Conservation (phyloP, 2,113 vertebrate genomes). For the Triplophysa rosa region DNA sequence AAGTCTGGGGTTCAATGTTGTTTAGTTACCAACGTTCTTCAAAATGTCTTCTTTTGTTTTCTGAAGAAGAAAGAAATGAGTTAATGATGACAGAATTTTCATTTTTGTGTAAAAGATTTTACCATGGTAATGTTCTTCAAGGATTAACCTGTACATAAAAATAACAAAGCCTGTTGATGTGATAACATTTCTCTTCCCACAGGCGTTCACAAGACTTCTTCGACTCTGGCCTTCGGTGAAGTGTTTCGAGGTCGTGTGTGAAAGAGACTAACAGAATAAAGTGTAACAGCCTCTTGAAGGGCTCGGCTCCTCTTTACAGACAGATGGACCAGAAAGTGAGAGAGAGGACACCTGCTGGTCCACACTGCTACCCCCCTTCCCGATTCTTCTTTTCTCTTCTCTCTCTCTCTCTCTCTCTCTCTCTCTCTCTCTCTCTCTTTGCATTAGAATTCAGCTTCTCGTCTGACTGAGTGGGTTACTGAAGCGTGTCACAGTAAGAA, state of each 20-base stretch:
- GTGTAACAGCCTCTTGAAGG: conserved; percentile 40
- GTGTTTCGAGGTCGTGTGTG: conserved; percentile 24
- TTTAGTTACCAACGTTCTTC: too few relatives aligned
- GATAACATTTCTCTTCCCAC: conserved; percentile 6
- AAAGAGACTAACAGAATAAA: conserved; percentile 51
- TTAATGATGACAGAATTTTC: too few relatives aligned
- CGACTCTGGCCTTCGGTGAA: conserved; percentile 33
- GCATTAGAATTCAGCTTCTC: conserved; percentile 73
- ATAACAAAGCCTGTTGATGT: not conserved
- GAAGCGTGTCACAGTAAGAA: conserved; percentile 70
- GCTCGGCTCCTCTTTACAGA: conserved; percentile 49
- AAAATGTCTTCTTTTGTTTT: too few relatives aligned
- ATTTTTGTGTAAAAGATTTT: not conserved
- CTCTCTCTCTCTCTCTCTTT: not conserved
- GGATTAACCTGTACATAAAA: not conserved
- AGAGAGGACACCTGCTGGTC: conserved; percentile 72
- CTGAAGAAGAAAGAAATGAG: too few relatives aligned
- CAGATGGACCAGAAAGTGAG: conserved; percentile 53
- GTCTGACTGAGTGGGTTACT: conserved; percentile 70
- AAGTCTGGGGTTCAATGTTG: too few relatives aligned
- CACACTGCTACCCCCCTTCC: conserved; percentile 25
- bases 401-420: not conserved
- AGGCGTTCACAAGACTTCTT: conserved; percentile 17
- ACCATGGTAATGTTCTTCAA: not conserved
- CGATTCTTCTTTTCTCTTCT: conserved; percentile 27